Evolutionary conservation across 92 coral and sea anemone species (phyloP), one percentile per base, ranked within the genome.

Genomic region (Palythoa caribaeorum): DNA sequence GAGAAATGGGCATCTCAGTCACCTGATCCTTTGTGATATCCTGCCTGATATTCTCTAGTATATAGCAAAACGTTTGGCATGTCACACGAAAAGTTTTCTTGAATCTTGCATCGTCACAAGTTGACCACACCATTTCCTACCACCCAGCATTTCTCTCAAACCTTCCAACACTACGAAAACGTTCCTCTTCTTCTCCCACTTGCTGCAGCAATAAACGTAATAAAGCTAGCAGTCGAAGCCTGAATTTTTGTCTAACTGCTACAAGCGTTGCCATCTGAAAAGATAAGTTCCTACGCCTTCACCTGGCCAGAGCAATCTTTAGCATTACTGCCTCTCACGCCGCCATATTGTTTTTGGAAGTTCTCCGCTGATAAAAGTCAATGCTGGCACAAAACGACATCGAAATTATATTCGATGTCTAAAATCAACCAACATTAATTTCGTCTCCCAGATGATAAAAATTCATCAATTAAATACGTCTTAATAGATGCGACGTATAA

Each of bases 31-130:
- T 72, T 44, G 54, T 14, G 52, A 87, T 74, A 52, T 87, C 79
- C 16, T 75, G 79, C 21, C 79, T 20, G 53, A 91, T 81, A n/a
- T 76, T 74, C 48, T 91, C 77, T 53, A 87, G 52, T 62, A 91
- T 91, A 39, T 79, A 73, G 44, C 70, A 44, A 66, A 91, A 87
- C 7, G 88, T 91, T 80, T 85, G 14, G 48, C 88, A 53, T 87
- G 93, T 79, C 16, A 91, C 88, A 19, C 76, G 80, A 73, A 91
- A 91, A 20, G 91, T 81, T 76, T 91, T 73, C 21, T 90, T 87
- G 77, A 90, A 90, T 80, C 93, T 76, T 6, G 47, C 39, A 17
- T 90, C 87, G 71, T 83, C 77, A 72, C 86, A 90, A 7, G 76
- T 90, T 38, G 69, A 63, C 90, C 90, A 90, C 37, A 86, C 86